phyloP scores from a whole-genome alignment of 1,140 invertebrate species.

The Andrena cerasifolii region DNA sequence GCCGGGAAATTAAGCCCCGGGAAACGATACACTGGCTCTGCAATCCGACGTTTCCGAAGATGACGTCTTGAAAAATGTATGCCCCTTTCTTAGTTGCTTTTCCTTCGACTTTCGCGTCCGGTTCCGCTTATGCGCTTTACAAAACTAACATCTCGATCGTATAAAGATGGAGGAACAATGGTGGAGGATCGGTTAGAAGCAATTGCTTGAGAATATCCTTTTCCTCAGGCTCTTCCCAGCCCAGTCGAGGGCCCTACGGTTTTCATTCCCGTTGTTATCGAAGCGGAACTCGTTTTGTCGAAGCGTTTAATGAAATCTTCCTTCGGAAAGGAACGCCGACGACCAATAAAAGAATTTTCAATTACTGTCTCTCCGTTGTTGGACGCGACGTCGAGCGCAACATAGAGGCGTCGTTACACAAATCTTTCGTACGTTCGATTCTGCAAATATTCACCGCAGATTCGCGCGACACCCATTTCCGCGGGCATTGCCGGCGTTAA shows the following conservation, averaged over 20 bases:
- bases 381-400: background rate
- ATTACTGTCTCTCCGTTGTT: conserved; percentile 1
- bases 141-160: too few species aligned
- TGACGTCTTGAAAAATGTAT: background rate
- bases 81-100: too few species aligned
- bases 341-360: conserved; percentile 7
- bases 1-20: too few species aligned
- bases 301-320: conserved; percentile 5
- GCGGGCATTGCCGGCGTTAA: background rate
- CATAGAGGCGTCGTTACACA: too few species aligned
- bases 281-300: conserved; percentile 2
- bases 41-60: background rate
- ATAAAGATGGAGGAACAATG: background rate
- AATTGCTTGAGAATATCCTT: background rate
- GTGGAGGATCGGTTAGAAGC: background rate
- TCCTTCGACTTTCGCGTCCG: too few species aligned
- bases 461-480: background rate
- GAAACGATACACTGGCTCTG: background rate
- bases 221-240: background rate
- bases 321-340: background rate
- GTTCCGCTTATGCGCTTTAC: too few species aligned
- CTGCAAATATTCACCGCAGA: background rate
- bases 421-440: background rate
- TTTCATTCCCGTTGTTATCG: background rate
- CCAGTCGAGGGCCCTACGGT: background rate